Conservation (phyloP, 2,888 invertebrate genomes). For the Drosophila merina region DNA sequence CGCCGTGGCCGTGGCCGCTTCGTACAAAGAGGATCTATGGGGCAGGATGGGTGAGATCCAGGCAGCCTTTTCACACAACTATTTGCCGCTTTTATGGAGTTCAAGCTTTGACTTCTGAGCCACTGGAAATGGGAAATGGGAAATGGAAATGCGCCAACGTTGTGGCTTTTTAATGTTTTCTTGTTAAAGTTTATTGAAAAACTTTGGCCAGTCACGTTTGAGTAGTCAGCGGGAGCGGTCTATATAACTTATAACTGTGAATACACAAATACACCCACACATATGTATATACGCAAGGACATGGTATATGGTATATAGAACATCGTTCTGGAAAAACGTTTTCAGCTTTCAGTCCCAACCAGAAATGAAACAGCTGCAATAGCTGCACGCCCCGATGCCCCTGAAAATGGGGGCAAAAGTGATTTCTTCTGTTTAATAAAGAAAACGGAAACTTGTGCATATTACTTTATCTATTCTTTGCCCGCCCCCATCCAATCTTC, state of each 20-base stretch:
- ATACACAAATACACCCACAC: slow-evolving; percentile 17
- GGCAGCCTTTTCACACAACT: slow-evolving; percentile 65
- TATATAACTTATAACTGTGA: slow-evolving; percentile 53
- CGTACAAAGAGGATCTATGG: slow-evolving; percentile 36
- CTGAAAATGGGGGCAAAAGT: slow-evolving; percentile 68
- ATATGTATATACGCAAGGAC: background rate
- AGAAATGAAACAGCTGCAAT: slow-evolving; percentile 73
- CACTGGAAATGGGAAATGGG: slow-evolving; percentile 58
- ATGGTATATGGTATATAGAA: slow-evolving; percentile 3
- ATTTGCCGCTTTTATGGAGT: slow-evolving; percentile 74
- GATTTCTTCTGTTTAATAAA: slow-evolving; percentile 59
- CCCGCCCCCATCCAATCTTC: background rate
- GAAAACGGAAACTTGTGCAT: slow-evolving; percentile 50
- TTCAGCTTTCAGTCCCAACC: slow-evolving; percentile 26
- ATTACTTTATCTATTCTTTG: slow-evolving; percentile 53
- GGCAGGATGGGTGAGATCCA: slow-evolving; percentile 29
- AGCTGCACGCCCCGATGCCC: slow-evolving; percentile 69
- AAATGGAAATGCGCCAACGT: slow-evolving; percentile 67
- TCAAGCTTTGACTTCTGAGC: slow-evolving; percentile 66
- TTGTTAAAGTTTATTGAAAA: slow-evolving; percentile 80
- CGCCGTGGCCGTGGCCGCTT: slow-evolving; percentile 25
- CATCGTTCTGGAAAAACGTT: slow-evolving; percentile 9
- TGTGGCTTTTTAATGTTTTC: slow-evolving; percentile 80
- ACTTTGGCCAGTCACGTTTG: slow-evolving; percentile 79
- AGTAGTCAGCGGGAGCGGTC: slow-evolving; percentile 72